phyloP scores from a whole-genome alignment of 2,888 invertebrate genomes.

The Zelleria hepariella region DNA sequence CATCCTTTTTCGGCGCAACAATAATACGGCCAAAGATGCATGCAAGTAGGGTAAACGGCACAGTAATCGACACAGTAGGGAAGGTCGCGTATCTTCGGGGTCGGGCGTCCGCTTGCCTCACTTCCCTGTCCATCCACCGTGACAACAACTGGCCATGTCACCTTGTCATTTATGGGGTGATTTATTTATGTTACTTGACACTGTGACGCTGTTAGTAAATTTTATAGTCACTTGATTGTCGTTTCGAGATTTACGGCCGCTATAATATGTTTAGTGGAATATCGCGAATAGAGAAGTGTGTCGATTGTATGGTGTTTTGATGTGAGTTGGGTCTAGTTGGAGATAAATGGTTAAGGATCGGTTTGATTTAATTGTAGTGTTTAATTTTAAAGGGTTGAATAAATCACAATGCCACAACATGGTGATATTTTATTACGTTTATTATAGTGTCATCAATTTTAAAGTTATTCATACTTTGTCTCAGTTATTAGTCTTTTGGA shows the following conservation, averaged over 20 bases:
- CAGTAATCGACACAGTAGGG: not conserved
- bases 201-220: not conserved
- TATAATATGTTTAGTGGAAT: not conserved
- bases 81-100: not conserved
- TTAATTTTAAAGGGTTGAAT: not conserved
- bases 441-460: not conserved
- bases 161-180: not conserved
- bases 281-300: not conserved
- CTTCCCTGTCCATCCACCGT: constrained; percentile 8
- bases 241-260: not conserved
- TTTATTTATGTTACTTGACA: not conserved
- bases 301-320: not conserved
- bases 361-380: not conserved
- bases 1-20: not conserved
- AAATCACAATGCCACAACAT: not conserved
- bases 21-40: not conserved
- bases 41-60: not conserved
- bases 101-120: constrained; percentile 7
- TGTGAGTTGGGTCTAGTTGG: not conserved
- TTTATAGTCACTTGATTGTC: not conserved
- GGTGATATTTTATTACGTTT: not conserved
- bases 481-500: too few species aligned
- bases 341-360: not conserved
- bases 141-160: constrained; percentile 1
- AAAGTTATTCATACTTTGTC: not conserved